Evolutionary conservation across 2,888 invertebrate genomes (phyloP), one percentile per base, ranked within the genome.

Genomic region (Matsumyia berberina): DNA sequence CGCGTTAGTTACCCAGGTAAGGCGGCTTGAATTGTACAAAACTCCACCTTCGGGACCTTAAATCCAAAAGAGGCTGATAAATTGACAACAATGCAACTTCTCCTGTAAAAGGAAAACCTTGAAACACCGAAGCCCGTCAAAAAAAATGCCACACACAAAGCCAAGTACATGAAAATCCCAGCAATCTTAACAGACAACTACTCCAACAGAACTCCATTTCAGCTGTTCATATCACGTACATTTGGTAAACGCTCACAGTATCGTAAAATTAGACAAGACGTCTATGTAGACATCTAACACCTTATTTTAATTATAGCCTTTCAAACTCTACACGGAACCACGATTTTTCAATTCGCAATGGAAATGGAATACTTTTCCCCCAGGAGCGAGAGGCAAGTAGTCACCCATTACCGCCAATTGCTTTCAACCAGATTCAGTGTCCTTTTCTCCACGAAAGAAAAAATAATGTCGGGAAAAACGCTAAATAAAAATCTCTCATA

Each of bases 251-350:
- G 53, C 67, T 67, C 9, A 33, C 67, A 42, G 24, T 58, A 49
- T 64, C 4, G 29, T 58, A 44, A 74, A 83, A 78, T 83, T 83
- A 79, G 83, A 79, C 83, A 79, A 79, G 83, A 83, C 73, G 79
- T 83, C 73, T 42, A 37, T 67, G 67, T 49, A 66, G 83, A 83
- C 79, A 74, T 57, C 57, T 83, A 73, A 83, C 83, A 83, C 67
- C 73, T 83, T 83, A 83, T 83, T 83, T 83, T 83, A 83, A 83
- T 83, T 83, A 83, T 57, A 44, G 73, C 67, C 83, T 69, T 66
- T 83, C 62, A 73, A 83, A 49, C 57, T 37, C 29, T 37, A 51
- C 78, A 73, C 73, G 73, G 78, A 73, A 78, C 51, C 55, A 42
- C 51, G 51, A 57, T 60, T 66, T 77, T 64, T 77, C 57, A 70